Evolutionary conservation across 2,888 invertebrate genomes (phyloP).

Genomic region (Eudemis profundana): DNA sequence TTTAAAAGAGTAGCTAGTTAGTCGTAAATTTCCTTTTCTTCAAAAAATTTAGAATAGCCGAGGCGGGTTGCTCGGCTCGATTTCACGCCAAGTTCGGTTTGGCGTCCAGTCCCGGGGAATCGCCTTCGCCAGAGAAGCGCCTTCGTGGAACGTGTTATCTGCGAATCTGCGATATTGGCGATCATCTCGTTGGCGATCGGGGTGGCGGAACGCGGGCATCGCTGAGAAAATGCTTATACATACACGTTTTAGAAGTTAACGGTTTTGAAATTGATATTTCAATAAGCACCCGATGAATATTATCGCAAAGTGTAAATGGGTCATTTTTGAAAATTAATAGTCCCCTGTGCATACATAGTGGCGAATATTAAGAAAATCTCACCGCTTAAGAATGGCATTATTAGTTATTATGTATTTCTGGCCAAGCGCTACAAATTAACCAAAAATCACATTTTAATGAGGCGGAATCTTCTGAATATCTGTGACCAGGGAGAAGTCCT

Average conservation of each 20-base stretch:
- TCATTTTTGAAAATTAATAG: too few species aligned
- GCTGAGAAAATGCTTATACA: not conserved
- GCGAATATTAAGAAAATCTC: too few species aligned
- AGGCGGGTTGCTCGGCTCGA: slow-evolving; percentile 52
- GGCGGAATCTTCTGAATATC: too few species aligned
- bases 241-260: not conserved
- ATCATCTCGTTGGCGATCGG: slow-evolving; percentile 49
- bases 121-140: slow-evolving; percentile 49
- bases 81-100: slow-evolving; percentile 60
- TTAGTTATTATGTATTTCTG: too few species aligned
- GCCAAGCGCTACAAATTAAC: too few species aligned
- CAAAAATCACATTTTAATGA: too few species aligned
- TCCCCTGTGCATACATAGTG: too few species aligned
- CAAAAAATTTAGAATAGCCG: slow-evolving; percentile 51
- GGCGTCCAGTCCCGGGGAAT: slow-evolving; percentile 38
- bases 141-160: slow-evolving; percentile 50
- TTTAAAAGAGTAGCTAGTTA: slow-evolving; percentile 33
- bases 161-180: slow-evolving; percentile 51
- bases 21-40: slow-evolving; percentile 39
- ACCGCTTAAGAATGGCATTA: too few species aligned
- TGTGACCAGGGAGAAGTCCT: too few species aligned
- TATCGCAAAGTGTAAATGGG: not conserved
- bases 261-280: not conserved
- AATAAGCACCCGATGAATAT: not conserved
- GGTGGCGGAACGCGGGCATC: slow-evolving; percentile 14